Evolutionary conservation across 2,113 vertebrate genomes (phyloP).

Genomic region (Chaetops frenatus): DNA sequence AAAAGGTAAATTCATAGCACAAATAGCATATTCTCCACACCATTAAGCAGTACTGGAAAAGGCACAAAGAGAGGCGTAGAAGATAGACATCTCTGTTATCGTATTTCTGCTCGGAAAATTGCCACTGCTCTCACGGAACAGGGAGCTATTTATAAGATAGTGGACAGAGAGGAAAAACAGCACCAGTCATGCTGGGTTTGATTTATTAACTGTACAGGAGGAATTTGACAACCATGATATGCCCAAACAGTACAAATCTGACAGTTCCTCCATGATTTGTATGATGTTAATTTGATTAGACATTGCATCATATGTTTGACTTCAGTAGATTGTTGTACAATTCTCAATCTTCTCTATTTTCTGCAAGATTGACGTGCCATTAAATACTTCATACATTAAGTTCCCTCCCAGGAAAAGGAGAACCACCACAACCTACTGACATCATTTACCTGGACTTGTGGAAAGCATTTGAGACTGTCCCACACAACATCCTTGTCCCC

Average conservation of each 20-base stretch:
- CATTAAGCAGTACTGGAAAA: background rate
- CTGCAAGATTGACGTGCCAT: background rate
- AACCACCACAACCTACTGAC: background rate
- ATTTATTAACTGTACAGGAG: background rate
- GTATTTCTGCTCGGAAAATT: background rate
- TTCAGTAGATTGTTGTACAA: background rate
- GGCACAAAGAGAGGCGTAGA: background rate
- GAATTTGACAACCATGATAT: background rate
- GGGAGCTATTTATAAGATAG: background rate
- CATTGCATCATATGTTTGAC: background rate
- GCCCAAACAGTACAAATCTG: background rate
- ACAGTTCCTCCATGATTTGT: background rate
- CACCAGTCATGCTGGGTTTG: background rate
- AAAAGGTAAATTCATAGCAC: background rate
- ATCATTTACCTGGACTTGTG: rapidly evolving
- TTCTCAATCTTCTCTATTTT: background rate
- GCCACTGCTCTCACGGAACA: background rate
- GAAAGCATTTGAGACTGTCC: background rate
- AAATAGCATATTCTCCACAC: background rate
- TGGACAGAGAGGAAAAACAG: background rate
- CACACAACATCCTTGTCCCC: background rate
- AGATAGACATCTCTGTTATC: background rate
- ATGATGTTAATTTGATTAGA: background rate
- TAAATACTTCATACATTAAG: background rate
- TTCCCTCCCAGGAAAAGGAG: background rate